A percentile compares a stretch with the other conserved stretches of the same genome.
Evolutionary conservation across 2,888 invertebrate genomes (phyloP).

Genomic region (Macrostomum cliftonense): DNA sequence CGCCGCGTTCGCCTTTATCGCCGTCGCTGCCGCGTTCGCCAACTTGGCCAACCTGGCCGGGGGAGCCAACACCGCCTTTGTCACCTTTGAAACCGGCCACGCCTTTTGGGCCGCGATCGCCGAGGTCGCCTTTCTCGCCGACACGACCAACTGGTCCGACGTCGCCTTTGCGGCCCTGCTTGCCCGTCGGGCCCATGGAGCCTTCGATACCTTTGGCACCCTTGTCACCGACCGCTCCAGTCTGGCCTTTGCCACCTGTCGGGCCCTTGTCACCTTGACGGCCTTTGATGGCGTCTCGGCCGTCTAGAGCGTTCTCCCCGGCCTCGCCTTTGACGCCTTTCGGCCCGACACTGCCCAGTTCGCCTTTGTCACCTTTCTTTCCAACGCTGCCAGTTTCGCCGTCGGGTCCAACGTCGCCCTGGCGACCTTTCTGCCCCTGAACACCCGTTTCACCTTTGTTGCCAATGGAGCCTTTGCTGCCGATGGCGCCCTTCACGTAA

Average conservation of each 20-base stretch:
- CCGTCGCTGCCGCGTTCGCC: slow-evolving; percentile 1
- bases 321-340: not conserved
- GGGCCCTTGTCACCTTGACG: not conserved
- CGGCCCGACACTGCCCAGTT: not conserved
- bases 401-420: too few relatives aligned
- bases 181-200: not conserved
- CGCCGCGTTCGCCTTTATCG: not conserved
- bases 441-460: too few relatives aligned
- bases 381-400: not conserved
- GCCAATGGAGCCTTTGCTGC: too few relatives aligned
- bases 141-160: not conserved
- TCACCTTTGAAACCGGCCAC: not conserved
- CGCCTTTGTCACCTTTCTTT: not conserved
- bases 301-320: not conserved
- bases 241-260: not conserved
- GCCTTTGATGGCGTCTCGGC: not conserved
- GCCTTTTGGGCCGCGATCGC: not conserved
- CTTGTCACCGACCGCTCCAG: not conserved
- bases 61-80: not conserved
- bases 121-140: not conserved
- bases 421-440: too few relatives aligned
- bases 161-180: not conserved
- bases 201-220: not conserved
- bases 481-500: too few relatives aligned
- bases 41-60: not conserved